phyloP scores from a whole-genome alignment of 2,888 invertebrate species.

The Drosophila phalerata region DNA sequence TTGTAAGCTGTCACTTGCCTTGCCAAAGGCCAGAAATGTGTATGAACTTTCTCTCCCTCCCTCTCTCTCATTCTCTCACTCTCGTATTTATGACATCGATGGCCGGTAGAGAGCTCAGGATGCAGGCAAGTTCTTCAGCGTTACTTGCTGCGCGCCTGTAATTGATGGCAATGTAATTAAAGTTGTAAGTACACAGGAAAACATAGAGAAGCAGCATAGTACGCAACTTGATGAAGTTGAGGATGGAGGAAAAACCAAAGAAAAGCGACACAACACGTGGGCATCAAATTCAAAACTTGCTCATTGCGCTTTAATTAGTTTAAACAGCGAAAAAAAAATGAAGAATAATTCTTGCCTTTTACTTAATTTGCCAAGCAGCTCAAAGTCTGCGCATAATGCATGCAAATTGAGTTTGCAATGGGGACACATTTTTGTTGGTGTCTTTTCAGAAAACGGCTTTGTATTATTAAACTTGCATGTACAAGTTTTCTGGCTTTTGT shows the following conservation, averaged over 20 bases:
- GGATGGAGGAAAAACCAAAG: slow-evolving; percentile 16
- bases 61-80: not conserved
- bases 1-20: slow-evolving; percentile 65
- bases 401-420: slow-evolving; percentile 60
- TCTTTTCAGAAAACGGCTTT: not conserved
- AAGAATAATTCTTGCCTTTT: slow-evolving; percentile 7
- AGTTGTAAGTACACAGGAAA: slow-evolving; percentile 54
- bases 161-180: slow-evolving; percentile 68
- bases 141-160: slow-evolving; percentile 41
- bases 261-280: slow-evolving; percentile 15
- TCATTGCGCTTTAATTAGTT: slow-evolving; percentile 54
- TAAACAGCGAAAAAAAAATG: slow-evolving; percentile 31
- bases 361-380: slow-evolving; percentile 1
- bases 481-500: not conserved
- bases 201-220: slow-evolving; percentile 36
- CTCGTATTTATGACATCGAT: slow-evolving; percentile 55
- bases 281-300: slow-evolving; percentile 14
- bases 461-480: slow-evolving; percentile 9
- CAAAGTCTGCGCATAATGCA: slow-evolving; percentile 46
- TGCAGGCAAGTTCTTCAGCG: slow-evolving; percentile 24
- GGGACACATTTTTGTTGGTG: slow-evolving; percentile 16
- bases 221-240: slow-evolving; percentile 16
- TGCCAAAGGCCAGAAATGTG: slow-evolving; percentile 15
- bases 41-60: not conserved
- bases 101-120: slow-evolving; percentile 10